Evolutionary conservation across 2,888 invertebrate genomes (phyloP), one percentile per base, ranked within the genome.

Genomic region (Resseliella maxima): DNA sequence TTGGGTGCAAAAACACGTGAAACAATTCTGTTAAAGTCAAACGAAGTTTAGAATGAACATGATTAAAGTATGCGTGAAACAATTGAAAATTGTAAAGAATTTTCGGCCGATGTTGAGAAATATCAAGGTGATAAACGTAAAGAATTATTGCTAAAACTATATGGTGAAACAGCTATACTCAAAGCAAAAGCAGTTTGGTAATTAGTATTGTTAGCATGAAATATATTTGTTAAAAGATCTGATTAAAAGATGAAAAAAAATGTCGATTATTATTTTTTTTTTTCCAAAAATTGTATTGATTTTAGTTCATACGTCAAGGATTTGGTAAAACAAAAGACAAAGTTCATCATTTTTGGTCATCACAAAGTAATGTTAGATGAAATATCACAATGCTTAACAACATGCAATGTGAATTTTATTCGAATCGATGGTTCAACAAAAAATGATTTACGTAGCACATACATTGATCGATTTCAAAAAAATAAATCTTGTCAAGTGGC

Each of bases 341-440:
- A 99, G 91, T 97, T 98, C 89, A 92, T 99, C 0, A 93, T 98
- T 54, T 99, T 98, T 92, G 98, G 96, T 0, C 99, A 99, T 91
- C 99, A 99, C 91, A 93, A 93, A 88, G 92, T 92, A 86, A 94
- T 99, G 91, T 89, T 99, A 88, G 94, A 97, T 89, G 95, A 95
- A 0, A 93, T 98, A 35, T 94, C 94, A 88, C 91, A 93, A 38
- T 92, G 94, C 0, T 90, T 97, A 50, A 92, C 92, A 88, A 92
- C 93, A 36, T 93, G 93, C 36, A 91, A 92, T 64, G 92, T 93
- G 0, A 92, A 93, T 87, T 97, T 93, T 89, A 95, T 99, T 88
- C 93, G 96, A 88, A 99, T 99, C 87, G 98, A 98, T 90, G 99
- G 99, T 0, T 92, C 92, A 86, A 98, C 97, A 0, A 92, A 93